Conservation (phyloP, 2,113 vertebrate species). For the Nycticorax nycticorax region DNA sequence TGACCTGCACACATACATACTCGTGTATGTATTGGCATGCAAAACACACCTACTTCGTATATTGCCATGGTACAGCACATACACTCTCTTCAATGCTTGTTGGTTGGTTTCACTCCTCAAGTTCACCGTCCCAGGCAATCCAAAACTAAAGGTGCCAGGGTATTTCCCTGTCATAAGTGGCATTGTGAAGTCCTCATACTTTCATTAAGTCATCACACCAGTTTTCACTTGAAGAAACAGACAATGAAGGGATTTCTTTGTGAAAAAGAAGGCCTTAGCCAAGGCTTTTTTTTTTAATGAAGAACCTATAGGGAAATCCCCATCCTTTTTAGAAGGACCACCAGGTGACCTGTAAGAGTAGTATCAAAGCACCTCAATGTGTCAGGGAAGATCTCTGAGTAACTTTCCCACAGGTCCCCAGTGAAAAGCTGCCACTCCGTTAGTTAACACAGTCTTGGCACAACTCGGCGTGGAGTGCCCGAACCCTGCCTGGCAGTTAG, state of each 20-base stretch:
- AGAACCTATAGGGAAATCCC: background rate
- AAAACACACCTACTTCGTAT: background rate
- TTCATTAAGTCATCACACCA: background rate
- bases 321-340: background rate
- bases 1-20: background rate
- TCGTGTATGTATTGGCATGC: background rate
- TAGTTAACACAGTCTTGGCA: background rate
- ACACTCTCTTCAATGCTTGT: background rate
- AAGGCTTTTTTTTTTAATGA: background rate
- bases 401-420: background rate
- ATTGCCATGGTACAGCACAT: fast-evolving
- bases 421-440: background rate
- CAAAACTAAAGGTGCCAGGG: background rate
- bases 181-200: background rate
- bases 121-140: background rate
- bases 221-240: background rate
- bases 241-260: background rate
- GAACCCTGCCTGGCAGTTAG: background rate
- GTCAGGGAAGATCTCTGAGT: background rate
- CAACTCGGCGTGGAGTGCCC: fast-evolving
- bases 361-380: background rate
- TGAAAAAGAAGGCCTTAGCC: background rate
- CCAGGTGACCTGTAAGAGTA: background rate
- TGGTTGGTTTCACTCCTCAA: background rate
- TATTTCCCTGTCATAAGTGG: background rate